These are phyloP conservation scores for Temnopleurus reevesii DNA, from an alignment of 53 echinoderm and acorn worm genomes.

Conservation along the genomic window DNA sequence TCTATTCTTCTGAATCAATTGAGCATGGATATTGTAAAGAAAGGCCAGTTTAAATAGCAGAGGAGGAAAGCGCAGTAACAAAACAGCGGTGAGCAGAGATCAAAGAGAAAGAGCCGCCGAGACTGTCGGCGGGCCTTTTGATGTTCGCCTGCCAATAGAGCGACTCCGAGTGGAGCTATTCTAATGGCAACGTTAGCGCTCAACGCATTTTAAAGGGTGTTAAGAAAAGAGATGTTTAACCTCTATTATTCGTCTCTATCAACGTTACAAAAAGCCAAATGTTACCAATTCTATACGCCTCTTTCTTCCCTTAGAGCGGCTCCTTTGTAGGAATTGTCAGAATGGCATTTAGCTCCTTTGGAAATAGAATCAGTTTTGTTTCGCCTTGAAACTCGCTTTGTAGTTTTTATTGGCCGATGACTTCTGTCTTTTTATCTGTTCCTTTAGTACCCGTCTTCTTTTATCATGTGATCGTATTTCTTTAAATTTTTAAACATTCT, in stretches of 20 bases:
- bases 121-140: constrained; percentile 23
- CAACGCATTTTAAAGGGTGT: constrained; percentile 44
- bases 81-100: constrained; percentile 60
- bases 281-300: constrained; percentile 14
- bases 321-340: constrained; percentile 17
- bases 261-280: constrained; percentile 31
- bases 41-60: constrained; percentile 54
- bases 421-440: neutral
- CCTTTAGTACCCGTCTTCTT: too few relatives aligned
- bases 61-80: constrained; percentile 58
- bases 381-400: neutral
- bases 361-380: constrained; percentile 6
- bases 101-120: constrained; percentile 46
- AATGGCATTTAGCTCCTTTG: neutral
- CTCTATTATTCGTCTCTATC: constrained; percentile 22
- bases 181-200: constrained; percentile 21
- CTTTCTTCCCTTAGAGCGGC: constrained; percentile 4
- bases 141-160: constrained; percentile 19
- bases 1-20: constrained; percentile 56
- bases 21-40: constrained; percentile 57
- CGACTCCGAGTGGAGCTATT: constrained; percentile 40
- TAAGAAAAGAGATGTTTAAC: constrained; percentile 21
- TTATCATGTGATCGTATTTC: neutral
- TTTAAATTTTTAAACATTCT: neutral
- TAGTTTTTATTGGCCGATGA: neutral